Percentiles rank a stretch among this genome's conserved stretches.
Conservation (phyloP, 2,113 vertebrate species). For the Ivindomyrus marchei region DNA sequence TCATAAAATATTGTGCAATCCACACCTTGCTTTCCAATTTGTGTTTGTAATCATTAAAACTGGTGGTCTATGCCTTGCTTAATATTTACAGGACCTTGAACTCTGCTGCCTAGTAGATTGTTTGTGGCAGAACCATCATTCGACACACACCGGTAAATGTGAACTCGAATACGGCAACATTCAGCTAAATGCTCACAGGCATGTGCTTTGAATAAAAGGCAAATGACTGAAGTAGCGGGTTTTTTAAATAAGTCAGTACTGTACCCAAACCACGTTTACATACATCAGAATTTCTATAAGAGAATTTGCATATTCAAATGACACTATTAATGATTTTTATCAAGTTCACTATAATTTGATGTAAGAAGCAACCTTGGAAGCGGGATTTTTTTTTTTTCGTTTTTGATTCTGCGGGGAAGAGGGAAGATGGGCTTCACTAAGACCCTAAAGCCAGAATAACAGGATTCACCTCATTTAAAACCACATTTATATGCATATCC, state of each 20-base stretch:
- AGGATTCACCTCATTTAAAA: not conserved
- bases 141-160: not conserved
- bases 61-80: not conserved
- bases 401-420: not conserved
- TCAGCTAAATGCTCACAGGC: not conserved
- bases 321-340: slow-evolving; percentile 54
- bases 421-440: not conserved
- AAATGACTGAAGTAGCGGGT: not conserved
- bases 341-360: slow-evolving; percentile 47
- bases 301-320: slow-evolving; percentile 55
- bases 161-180: not conserved
- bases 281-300: slow-evolving; percentile 56
- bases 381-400: not conserved
- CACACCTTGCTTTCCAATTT: not conserved
- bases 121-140: not conserved
- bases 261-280: slow-evolving; percentile 14
- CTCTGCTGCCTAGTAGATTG: not conserved
- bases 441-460: not conserved
- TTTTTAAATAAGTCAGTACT: slow-evolving; percentile 28
- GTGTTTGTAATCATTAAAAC: not conserved
- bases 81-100: not conserved
- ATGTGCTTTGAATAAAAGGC: not conserved
- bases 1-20: not conserved
- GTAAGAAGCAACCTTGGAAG: not conserved
- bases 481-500: not conserved